Conservation (phyloP, 2,797 vertebrate species). For the Phalanger gymnotis region DNA sequence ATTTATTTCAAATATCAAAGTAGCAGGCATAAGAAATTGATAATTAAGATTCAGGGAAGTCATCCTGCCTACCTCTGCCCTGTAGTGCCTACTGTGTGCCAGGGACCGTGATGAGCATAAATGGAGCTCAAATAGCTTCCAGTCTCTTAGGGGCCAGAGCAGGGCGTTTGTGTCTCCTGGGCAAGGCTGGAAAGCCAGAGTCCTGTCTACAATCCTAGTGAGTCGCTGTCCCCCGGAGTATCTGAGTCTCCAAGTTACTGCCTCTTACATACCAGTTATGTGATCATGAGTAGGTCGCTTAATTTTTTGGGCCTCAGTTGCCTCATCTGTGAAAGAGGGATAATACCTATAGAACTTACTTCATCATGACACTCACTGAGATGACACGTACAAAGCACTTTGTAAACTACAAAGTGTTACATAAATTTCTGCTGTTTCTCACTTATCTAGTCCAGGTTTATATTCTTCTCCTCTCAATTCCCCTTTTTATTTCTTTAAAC, state of each 20-base stretch:
- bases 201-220: not conserved
- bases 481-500: too few species aligned
- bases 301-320: not conserved
- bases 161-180: not conserved
- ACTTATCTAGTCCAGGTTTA: too few species aligned
- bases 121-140: not conserved
- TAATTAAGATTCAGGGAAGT: not conserved
- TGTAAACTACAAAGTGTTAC: too few species aligned
- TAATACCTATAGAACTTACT: not conserved
- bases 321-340: not conserved
- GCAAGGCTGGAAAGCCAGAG: too few species aligned
- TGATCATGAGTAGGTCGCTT: not conserved
- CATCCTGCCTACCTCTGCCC: not conserved
- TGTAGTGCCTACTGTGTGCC: not conserved
- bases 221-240: not conserved
- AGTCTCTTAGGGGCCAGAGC: not conserved
- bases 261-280: not conserved
- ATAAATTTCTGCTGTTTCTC: too few species aligned
- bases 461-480: too few species aligned
- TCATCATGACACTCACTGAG: too few species aligned
- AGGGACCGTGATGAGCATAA: not conserved
- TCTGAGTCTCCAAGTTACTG: too few species aligned
- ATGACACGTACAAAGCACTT: too few species aligned
- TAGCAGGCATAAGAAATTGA: not conserved
- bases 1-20: slow-evolving; percentile 6